Evolutionary conservation across 2,797 vertebrate genomes (phyloP), one percentile per base, ranked within the genome.

Genomic region (Anguilla anguilla): DNA sequence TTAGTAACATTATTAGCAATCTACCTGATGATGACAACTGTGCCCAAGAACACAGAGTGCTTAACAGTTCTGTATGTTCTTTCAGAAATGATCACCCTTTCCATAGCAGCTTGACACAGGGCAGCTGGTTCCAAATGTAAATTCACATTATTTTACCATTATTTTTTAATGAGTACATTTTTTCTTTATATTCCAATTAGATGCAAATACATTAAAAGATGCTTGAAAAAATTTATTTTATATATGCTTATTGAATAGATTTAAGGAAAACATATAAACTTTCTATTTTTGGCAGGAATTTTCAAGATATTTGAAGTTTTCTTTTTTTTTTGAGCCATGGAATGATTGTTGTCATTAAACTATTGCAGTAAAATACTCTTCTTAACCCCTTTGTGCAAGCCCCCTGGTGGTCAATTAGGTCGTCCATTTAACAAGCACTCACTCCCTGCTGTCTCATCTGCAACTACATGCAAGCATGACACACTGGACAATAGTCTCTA

Each of bases 1-100:
- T 82, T 11, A 11, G 46, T 25, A 82, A 51, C 22, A 82, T 82
- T 51, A 82, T 49, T 49, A 82, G 2, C 79, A 82, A 69, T 86
- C 35, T 35, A 10, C 59, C 53, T 88, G 77, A 81, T 25, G 19
- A 28, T 46, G 77, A 39, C 19, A 43, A 39, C 43, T 6, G 77
- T 46, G 77, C 25, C 39, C 49, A 13, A 39, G 77, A 81, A 81
- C 77, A 46, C 22, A 25, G 35, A 79, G 74, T 79, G 77, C 77
- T 19, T 19, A 81, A 81, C 77, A 81, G 35, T 22, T 22, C 15
- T 43, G 77, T 81, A 82, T 82, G 43, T 22, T 35, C 72, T 77
- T 77, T 39, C 13, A 39, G 13, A 35, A 77, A 77, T 77, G 11
- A 77, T 77, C 72, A 31, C 72, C 31, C 35, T 77, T 13, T 39